Evolutionary conservation across 2,113 vertebrate genomes (phyloP).

Genomic region (Phaetusa simplex): DNA sequence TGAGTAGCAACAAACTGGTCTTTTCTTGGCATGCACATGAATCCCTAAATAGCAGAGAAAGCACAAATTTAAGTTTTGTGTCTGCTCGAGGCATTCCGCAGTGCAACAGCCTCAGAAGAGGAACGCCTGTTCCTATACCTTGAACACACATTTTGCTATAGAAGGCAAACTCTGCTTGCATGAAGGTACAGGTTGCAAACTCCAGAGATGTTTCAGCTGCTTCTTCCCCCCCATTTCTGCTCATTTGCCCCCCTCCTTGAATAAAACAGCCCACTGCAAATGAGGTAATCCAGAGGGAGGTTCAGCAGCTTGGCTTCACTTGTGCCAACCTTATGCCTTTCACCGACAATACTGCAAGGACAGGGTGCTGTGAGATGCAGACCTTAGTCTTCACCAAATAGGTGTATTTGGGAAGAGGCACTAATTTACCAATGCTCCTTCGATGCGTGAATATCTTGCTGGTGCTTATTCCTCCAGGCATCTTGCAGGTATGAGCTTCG

Average conservation of each 20-base stretch:
- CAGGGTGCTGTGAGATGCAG: background rate
- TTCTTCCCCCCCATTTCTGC: background rate
- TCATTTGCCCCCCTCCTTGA: background rate
- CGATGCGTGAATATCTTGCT: background rate
- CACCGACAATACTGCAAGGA: background rate
- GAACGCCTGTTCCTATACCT: background rate
- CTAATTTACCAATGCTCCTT: background rate
- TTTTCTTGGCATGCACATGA: background rate
- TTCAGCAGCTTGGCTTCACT: background rate
- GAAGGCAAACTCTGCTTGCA: background rate
- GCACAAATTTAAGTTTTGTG: background rate
- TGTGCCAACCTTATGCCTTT: background rate
- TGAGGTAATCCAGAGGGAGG: accelerated
- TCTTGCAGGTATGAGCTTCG: background rate
- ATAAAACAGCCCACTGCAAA: background rate
- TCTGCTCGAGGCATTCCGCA: background rate
- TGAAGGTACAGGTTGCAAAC: background rate
- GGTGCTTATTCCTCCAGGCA: background rate
- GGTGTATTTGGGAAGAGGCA: background rate
- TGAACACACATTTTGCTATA: background rate
- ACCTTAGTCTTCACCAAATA: background rate
- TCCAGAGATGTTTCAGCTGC: background rate
- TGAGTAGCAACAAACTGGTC: background rate
- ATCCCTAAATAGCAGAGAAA: background rate
- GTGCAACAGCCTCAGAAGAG: background rate